Evolutionary conservation across 2,113 vertebrate genomes (phyloP), one percentile per base, ranked within the genome.

Genomic region (Pollachius pollachius): DNA sequence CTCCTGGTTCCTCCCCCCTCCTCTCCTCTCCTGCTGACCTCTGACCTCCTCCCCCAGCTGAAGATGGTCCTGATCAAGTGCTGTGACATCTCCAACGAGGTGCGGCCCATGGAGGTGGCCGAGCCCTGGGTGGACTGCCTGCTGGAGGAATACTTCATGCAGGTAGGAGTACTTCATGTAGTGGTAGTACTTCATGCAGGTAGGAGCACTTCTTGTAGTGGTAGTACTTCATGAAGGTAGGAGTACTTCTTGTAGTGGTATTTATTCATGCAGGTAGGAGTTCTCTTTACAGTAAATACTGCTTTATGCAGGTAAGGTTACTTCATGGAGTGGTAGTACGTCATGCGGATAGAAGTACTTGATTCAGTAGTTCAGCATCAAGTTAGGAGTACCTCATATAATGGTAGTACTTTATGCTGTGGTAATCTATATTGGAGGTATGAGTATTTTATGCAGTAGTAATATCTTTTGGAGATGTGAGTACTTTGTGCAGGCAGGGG

Each of bases 21-120:
- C 30, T 5, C 30, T 7, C 4, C 30, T 34, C 30, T 34, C 41
- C 5, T 9, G 41, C 1, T 48, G 30, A n/a, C 48, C 52, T 41
- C 25, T 34, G 62, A 15, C 23, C 4, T 5, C 16, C 62, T 34
- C 23, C 21, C 25, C 25, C 11, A 97, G 96, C 80, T 98, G 85
- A 97, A 97, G 91, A 97, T 96, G 96, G 84, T 98, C 0, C 74
- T 98, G 80, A 98, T 98, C 69, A 98, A 98, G 78, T 98, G 95
- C 85, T 98, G 96, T 3, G 96, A 98, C 72, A 97, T 98, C 87
- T 98, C 96, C 23, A 97, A 98, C 0, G 96, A 98, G 85, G 96
- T 98, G 61, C 93, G 96, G 0, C 96, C 96, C 0, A 94, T 92
- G 89, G 95, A 96, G 74, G 94, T 97, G 15, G 93, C 96, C 0